Evolutionary conservation across 2,888 invertebrate genomes (phyloP), one percentile per base, ranked within the genome.

Genomic region (Sussaba pulchella): DNA sequence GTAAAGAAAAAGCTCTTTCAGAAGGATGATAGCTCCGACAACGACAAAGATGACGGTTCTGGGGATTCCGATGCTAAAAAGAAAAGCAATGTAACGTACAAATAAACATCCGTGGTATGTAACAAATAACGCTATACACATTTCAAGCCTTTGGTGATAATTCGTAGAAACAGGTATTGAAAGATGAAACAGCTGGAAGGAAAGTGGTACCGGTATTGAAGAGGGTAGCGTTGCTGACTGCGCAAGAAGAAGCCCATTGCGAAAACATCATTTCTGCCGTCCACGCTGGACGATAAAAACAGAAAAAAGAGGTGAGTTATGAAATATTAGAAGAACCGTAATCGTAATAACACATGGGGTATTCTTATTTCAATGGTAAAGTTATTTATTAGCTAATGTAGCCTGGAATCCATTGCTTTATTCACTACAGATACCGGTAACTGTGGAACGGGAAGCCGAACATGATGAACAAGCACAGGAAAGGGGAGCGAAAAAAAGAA

Each of bases 241-340:
- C 1, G 10, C 17, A 14, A 10, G 61, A 61, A 61, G 2, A 41
- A 17, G 9, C 0, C 9, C 39, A 61, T 31, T 61, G 61, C 61
- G 5, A 61, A 14, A 61, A 41, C 9, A 41, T 61, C 2, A 39
- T 41, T 39, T 41, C 21, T 36, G 21, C 19, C 39, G 61, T 12
- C 39, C 17, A 31, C 61, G 39, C 59, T 59, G 31, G 17, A 39
- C 61, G 61, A 36, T 14, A 39, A 10, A 21, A 41, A 19, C 19
- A 17, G 10, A 19, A 61, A 41, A 21, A 19, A 57, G 24, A 8
- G n/a, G 41, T 61, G 39, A 39, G 59, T 59, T 39, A 14, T 9
- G 39, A 59, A 59, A 59, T 59, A 19, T 59, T 59, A 6, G 9
- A 59, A 39, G 36, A 59, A 59, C 19, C 57, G 57, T 57, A 36